These are phyloP conservation scores for Drosophila leonis DNA, from an alignment of 2,888 invertebrate genomes.

Conservation along the genomic window DNA sequence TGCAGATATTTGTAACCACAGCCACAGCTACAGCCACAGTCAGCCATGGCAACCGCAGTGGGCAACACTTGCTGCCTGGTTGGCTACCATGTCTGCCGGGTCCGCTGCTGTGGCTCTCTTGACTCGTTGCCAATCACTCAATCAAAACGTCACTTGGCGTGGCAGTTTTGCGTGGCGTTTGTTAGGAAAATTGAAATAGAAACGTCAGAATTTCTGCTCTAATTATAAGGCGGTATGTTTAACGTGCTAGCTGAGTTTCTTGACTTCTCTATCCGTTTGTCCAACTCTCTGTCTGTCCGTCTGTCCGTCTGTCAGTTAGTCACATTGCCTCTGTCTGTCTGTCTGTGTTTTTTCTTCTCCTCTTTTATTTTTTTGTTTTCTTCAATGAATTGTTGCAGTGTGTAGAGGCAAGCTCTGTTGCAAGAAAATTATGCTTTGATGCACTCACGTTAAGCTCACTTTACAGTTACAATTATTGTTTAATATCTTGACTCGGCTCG, in stretches of 20 bases:
- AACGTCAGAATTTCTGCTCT: constrained; percentile 86
- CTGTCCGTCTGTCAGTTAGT: constrained; percentile 10
- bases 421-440: constrained; percentile 82
- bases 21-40: neutral
- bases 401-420: constrained; percentile 62
- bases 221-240: constrained; percentile 85
- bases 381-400: constrained; percentile 68
- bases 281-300: constrained; percentile 11
- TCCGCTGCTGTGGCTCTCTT: constrained; percentile 46
- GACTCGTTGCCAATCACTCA: constrained; percentile 84
- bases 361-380: constrained; percentile 44
- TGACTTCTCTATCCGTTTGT: constrained; percentile 64
- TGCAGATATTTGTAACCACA: constrained; percentile 80
- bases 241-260: constrained; percentile 74
- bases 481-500: constrained; percentile 71
- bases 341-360: constrained; percentile 24
- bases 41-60: constrained; percentile 63
- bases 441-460: constrained; percentile 81
- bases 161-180: constrained; percentile 82
- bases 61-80: constrained; percentile 81
- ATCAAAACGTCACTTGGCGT: constrained; percentile 84
- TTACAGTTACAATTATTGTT: constrained; percentile 82
- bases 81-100: constrained; percentile 66
- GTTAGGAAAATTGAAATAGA: constrained; percentile 84
- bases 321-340: constrained; percentile 8